phyloP scores from a whole-genome alignment of 2,888 invertebrate genomes.

The Rhogogaster chlorosoma region DNA sequence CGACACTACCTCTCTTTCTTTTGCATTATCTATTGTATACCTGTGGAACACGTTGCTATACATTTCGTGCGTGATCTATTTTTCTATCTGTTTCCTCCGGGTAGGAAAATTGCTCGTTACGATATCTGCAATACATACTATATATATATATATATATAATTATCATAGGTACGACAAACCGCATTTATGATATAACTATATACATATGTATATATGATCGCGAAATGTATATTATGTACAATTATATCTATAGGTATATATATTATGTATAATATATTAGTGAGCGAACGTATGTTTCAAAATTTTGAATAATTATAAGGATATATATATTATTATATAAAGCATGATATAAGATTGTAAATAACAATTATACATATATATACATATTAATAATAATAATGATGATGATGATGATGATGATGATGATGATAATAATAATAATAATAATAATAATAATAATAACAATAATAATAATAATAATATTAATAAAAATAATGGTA shows the following conservation, averaged over 20 bases:
- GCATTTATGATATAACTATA: too few relatives aligned
- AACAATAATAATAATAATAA: background rate
- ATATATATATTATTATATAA: constrained; percentile 18
- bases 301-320: constrained; percentile 4
- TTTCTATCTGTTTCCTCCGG: too few relatives aligned
- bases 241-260: too few relatives aligned
- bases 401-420: constrained; percentile 4
- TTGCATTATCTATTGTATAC: too few relatives aligned
- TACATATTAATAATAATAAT: constrained; percentile 14
- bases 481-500: background rate
- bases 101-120: too few relatives aligned
- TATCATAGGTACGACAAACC: too few relatives aligned
- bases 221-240: background rate
- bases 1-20: too few relatives aligned
- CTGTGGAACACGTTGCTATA: too few relatives aligned
- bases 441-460: background rate
- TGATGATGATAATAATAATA: background rate
- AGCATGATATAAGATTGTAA: constrained; percentile 23
- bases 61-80: too few relatives aligned
- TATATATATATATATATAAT: too few relatives aligned
- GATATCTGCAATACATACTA: too few relatives aligned
- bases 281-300: constrained; percentile 29
- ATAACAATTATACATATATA: constrained; percentile 31
- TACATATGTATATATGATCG: background rate
- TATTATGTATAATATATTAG: too few relatives aligned